Conservation (phyloP, 2,888 invertebrate species). For the Unio pictorum region DNA sequence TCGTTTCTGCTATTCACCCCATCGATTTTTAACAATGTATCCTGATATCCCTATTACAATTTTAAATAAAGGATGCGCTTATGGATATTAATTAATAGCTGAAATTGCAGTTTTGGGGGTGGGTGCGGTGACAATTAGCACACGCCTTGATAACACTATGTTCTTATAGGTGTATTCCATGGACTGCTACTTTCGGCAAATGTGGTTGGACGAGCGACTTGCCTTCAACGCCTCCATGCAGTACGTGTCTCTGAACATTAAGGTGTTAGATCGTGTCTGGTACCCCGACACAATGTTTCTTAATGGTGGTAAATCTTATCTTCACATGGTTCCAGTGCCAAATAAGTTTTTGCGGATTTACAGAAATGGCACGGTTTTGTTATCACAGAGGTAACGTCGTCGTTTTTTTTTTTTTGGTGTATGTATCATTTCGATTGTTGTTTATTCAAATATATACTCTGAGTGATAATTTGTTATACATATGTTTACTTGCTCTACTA, state of each 20-base stretch:
- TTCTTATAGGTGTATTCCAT: constrained; percentile 83
- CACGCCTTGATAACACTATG: no score
- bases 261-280: constrained; percentile 93
- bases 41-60: no score
- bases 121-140: no score
- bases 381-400: constrained; percentile 87
- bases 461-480: no score
- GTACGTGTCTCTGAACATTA: constrained; percentile 81
- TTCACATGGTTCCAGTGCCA: constrained; percentile 94
- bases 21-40: no score
- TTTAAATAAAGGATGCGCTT: no score
- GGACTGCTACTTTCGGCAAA: constrained; percentile 90
- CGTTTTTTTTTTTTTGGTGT: no score
- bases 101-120: no score
- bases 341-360: constrained; percentile 92
- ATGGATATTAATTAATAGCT: no score
- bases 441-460: neutral
- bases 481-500: no score
- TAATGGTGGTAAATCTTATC: constrained; percentile 79
- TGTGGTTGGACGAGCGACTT: constrained; percentile 87
- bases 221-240: constrained; percentile 70
- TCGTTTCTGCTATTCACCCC: no score
- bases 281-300: constrained; percentile 89
- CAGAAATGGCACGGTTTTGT: constrained; percentile 91
- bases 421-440: neutral